Conservation (phyloP, 2,113 vertebrate species). For the Anarhynchus alexandrinus region DNA sequence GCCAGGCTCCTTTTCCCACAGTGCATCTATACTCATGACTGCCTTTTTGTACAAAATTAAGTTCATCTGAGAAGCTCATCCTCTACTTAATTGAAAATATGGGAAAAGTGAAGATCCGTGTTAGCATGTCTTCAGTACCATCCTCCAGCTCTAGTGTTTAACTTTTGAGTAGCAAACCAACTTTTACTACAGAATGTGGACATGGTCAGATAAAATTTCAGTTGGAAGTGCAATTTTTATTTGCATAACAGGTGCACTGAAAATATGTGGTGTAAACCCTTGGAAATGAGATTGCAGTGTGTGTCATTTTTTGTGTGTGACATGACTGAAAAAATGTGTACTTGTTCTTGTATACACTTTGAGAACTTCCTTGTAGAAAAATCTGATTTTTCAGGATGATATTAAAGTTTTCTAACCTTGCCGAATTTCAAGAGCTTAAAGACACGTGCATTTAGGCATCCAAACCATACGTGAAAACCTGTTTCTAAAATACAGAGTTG, state of each 20-base stretch:
- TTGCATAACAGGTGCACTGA: background rate
- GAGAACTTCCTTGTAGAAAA: background rate
- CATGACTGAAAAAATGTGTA: background rate
- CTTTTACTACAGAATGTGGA: background rate
- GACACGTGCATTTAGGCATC: background rate
- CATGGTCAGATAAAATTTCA: constrained; percentile 18
- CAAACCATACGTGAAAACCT: background rate
- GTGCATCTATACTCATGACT: background rate
- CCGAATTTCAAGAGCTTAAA: background rate
- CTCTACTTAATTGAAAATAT: background rate
- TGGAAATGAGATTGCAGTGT: background rate
- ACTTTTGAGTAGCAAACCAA: background rate
- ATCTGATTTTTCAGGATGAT: background rate
- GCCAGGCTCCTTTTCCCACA: background rate
- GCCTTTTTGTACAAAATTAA: background rate
- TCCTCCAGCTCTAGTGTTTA: background rate
- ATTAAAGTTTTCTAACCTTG: background rate
- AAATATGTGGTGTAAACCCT: background rate
- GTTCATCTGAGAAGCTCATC: background rate
- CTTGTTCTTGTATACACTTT: background rate
- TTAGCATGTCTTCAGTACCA: background rate
- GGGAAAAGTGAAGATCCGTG: background rate
- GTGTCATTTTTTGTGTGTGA: background rate
- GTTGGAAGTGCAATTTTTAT: background rate
- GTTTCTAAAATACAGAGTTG: background rate